Evolutionary conservation across 1,140 invertebrate species (phyloP), one percentile per base, ranked within the genome.

Genomic region (Himalopsyche phryganea): DNA sequence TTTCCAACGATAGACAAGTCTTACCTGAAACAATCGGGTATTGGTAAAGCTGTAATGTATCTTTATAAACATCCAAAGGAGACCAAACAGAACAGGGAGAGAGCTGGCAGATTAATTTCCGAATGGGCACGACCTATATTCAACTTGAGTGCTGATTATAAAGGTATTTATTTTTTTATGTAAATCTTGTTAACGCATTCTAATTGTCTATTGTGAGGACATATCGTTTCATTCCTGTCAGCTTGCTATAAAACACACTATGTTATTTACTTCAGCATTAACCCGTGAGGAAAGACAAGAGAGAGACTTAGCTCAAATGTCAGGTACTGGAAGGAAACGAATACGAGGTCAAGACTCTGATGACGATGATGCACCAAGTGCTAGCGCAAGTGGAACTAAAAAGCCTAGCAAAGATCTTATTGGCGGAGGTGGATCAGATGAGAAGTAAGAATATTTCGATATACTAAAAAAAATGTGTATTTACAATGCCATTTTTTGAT

Each of bases 31-130:
- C 89, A 91, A 63, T 96, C 94, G 38, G 93, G 96, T 38, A 94
- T 98, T 67, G 92, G 96, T 20, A 96, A 98, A 76, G 97, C 97
- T 60, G 93, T 99, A 0, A 99, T 99, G 97, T 98, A 98, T 79
- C 80, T 99, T 10, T 98, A 95, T 73, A 99, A 99, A 72, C 96
- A 99, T 79, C 96, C 97, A 0, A 94, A 92, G 76, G 97, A 99
- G 81, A 91, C 90, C 0, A 96, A 96, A 75, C 83, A 89, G 47
- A 99, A 99, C 76, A 90, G 90, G 71, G 88, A 92, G 68, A 81
- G 86, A 44, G 94, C 94, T 59, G 92, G 91, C 17, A 88, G 89
- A 69, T 81, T 99, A 47, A 98, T 99, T 50, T 96, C 91, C 47
- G 92, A 96, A 73, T 98, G 96, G 96, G 92, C 94, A 0, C 75